Base-by-base conservation (phyloP, 1,140 invertebrate genomes). In the Drosophila pectinifera region DNA sequence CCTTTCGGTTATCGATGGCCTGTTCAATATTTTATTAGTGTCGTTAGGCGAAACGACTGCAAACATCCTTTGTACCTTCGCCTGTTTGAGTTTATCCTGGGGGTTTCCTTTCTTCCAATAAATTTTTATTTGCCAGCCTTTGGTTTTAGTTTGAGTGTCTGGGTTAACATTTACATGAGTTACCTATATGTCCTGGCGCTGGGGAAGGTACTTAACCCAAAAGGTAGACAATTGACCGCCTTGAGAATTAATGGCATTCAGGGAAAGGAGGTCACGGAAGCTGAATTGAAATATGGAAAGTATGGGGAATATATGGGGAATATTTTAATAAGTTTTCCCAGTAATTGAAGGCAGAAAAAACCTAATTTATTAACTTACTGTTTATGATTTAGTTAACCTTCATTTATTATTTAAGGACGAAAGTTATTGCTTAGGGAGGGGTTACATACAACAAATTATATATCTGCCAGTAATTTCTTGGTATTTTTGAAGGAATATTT, bases 11-110 rank as follows among this genome's bases (percentile, higher is more conserved):
- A 89, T 90, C 84, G 84, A 89, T 89, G 77, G 84, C 72, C 80
- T 76, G 73, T 84, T 89, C 84, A 89, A 89, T 89, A 89, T 89
- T 89, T 89, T 89, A 89, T 89, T 89, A 90, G 84, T 89, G 80
- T 89, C 85, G 80, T 89, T 89, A 89, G 81, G 73, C 63, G 80
- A 55, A 78, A 54, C 56, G 55, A 42, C 54, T 76, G 34, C 63
- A 48, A 72, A 72, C 68, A 70, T 72, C 65, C 68, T 72, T 72
- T 64, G 16, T 73, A 85, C 80, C 57, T 85, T 63, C 14, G 38
- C 54, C 41, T 64, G 53, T 28, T 53, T 42, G 56, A 51, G 31
- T 53, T 68, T 41, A 20, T 28, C 38, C 22, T 34, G 42, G 18
- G 49, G 49, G 5, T n/a, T 36, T 36, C 4, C 31, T 10, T 45